Evolutionary conservation across 1,140 invertebrate genomes (phyloP), one percentile per base, ranked within the genome.

Genomic region (Leptinotarsa texana): DNA sequence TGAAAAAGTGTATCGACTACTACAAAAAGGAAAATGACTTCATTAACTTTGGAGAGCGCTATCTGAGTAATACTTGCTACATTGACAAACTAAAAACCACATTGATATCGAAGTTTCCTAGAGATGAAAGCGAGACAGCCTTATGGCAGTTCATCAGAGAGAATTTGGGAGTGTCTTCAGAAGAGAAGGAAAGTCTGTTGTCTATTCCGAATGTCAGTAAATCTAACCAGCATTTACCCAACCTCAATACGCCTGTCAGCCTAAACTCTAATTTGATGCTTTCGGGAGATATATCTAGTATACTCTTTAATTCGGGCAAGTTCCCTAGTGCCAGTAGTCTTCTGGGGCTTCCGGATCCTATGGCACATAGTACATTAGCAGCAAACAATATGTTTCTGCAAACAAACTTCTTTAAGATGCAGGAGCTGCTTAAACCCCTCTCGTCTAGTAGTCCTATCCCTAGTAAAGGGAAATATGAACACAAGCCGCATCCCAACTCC

Each of bases 1-100:
- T 98, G 88, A 92, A 92, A 86, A 90, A 92, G 82, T 93, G 94
- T 82, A 91, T 93, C 13, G 93, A 96, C 80, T 97, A 95, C 85
- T 97, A 97, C 81, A 90, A 90, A 79, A 90, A 91, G 69, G 91
- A 94, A 78, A 90, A 91, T 21, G 94, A 95, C 79, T 88, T 91
- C 65, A 89, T 97, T 4, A 90, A 93, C 79, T 96, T 97, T 82
- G 90, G 88, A 74, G 90, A 93, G 18, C 88, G 90, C 77, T 95
- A 91, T 81, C 91, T 91, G 82, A 90, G 90, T 48, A 91, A 91
- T 80, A 91, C 91, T 11, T 92, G 91, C 0, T 95, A 92, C 84
- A 88, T 95, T 62, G 94, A 95, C 80, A 94, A 94, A 86, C 83
- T 95, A 76, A 94, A 94, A 80, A 89, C 87, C 65, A 89, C 90